Conservation (phyloP, 2,797 vertebrate genomes). For the Poecilia velifera region DNA sequence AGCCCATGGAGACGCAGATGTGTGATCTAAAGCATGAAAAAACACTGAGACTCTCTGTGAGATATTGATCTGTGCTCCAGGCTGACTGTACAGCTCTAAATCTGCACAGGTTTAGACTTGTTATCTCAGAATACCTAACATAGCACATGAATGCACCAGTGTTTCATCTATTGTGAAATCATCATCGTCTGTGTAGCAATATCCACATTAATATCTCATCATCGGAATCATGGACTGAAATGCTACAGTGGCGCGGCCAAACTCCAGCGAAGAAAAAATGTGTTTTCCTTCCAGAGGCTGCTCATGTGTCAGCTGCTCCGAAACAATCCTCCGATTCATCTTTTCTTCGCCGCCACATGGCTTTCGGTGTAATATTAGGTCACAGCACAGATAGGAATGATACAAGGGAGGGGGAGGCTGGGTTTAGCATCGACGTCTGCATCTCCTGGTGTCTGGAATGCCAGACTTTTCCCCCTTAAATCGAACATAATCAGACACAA, state of each 20-base stretch:
- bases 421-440: conserved; percentile 54
- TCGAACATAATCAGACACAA: conserved; percentile 45
- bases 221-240: conserved; percentile 2
- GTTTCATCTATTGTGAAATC: conserved; percentile 49
- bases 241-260: conserved; percentile 7
- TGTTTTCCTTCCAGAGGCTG: conserved; percentile 34
- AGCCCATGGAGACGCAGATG: conserved; percentile 12
- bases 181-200: conserved; percentile 14
- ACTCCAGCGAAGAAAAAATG: conserved; percentile 33
- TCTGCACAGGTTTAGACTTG: conserved; percentile 56
- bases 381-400: conserved; percentile 34
- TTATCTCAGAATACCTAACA: conserved; percentile 46
- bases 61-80: conserved; percentile 66
- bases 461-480: conserved; percentile 60
- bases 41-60: conserved; percentile 31
- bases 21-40: conserved; percentile 29
- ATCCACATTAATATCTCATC: conserved; percentile 4
- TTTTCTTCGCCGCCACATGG: conserved; percentile 48
- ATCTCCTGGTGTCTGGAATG: conserved; percentile 70
- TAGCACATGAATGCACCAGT: conserved; percentile 16
- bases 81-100: conserved; percentile 41
- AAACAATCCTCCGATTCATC: conserved; percentile 70
- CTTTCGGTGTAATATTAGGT: conserved; percentile 63
- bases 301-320: conserved; percentile 46
- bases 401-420: conserved; percentile 34